Conservation (phyloP, 1,140 invertebrate species). For the Fopius arisanus region DNA sequence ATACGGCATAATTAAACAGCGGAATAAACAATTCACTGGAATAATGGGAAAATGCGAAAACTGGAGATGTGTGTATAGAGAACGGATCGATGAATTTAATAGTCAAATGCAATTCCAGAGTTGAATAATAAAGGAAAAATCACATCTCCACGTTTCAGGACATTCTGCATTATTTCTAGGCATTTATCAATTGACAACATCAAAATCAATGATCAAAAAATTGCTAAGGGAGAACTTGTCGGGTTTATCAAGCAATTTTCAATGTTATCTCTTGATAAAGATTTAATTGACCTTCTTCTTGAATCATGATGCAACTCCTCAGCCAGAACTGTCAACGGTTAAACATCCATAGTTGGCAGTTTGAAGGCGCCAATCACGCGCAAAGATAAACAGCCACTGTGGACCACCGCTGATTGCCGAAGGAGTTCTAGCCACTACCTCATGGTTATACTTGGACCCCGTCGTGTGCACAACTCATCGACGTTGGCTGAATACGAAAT, state of each 20-base stretch:
- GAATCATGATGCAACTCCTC: conserved; percentile 6
- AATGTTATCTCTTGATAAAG: neutral
- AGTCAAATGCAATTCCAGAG: too few relatives aligned
- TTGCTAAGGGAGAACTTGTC: too few relatives aligned
- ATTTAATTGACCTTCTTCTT: conserved; percentile 4
- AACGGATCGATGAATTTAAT: neutral
- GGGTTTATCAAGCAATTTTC: too few relatives aligned
- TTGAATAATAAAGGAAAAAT: too few relatives aligned
- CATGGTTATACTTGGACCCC: conserved; percentile 27
- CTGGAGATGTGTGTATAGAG: conserved; percentile 7
- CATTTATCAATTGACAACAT: too few relatives aligned
- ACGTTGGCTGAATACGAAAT: conserved; percentile 40
- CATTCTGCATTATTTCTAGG: too few relatives aligned
- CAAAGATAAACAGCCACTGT: conserved; percentile 57
- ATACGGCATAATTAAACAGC: conserved; percentile 21
- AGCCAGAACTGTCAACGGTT: conserved; percentile 10
- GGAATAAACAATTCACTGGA: neutral
- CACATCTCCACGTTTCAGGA: too few relatives aligned
- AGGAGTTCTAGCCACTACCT: conserved; percentile 46
- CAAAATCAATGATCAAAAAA: too few relatives aligned
- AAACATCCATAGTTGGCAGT: conserved; percentile 21
- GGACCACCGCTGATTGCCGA: conserved; percentile 56
- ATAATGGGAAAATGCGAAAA: conserved; percentile 30
- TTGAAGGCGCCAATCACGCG: conserved; percentile 57
- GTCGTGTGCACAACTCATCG: conserved; percentile 39